Evolutionary conservation across 2,113 vertebrate genomes (phyloP).

Genomic region (Fukomys damarensis): DNA sequence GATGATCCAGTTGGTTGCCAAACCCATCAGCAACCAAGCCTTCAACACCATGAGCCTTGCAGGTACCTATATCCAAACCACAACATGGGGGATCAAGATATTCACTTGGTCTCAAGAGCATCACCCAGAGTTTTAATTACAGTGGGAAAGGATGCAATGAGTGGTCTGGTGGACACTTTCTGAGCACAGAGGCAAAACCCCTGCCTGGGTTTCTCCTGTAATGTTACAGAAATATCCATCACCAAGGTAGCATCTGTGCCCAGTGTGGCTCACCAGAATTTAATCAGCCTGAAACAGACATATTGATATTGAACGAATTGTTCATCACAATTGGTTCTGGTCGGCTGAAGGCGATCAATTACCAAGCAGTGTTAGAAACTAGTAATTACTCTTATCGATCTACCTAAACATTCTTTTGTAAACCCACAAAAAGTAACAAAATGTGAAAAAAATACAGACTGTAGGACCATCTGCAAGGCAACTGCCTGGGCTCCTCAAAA

Average conservation of each 20-base stretch:
- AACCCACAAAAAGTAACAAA: background rate
- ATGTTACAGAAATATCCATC: background rate
- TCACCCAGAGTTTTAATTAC: background rate
- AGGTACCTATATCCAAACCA: background rate
- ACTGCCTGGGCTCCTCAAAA: background rate
- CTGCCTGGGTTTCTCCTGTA: rapidly evolving
- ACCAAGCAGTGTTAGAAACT: background rate
- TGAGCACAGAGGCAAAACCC: background rate
- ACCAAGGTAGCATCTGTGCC: background rate
- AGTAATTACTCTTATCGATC: background rate
- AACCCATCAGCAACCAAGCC: background rate
- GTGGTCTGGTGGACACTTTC: background rate
- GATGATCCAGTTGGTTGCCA: background rate
- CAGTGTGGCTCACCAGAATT: background rate
- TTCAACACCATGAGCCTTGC: background rate
- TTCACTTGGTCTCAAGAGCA: background rate
- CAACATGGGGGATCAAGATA: background rate
- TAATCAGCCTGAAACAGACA: background rate
- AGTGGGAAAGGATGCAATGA: background rate
- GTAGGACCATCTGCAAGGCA: background rate
- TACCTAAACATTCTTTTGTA: background rate
- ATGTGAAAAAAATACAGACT: background rate
- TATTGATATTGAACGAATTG: background rate
- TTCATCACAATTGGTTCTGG: background rate
- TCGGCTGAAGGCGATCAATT: background rate